phyloP scores from a whole-genome alignment of 2,888 invertebrate species.

The Seira musarum region DNA sequence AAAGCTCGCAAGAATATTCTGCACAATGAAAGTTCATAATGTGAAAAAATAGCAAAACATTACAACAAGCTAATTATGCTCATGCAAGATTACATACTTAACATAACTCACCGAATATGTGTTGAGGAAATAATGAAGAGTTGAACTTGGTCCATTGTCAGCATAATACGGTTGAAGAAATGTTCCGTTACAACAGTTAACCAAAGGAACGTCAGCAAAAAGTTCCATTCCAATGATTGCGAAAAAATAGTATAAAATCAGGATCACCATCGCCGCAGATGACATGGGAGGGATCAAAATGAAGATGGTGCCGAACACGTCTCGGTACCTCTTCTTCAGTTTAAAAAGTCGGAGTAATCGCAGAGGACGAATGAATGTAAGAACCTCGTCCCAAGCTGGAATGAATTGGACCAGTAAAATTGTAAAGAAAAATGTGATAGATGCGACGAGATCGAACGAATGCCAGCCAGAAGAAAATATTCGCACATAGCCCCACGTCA shows the following conservation, averaged over 20 bases:
- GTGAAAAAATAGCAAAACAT: neutral
- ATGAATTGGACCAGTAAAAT: conserved; percentile 64
- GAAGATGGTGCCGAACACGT: conserved; percentile 87
- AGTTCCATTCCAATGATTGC: conserved; percentile 93
- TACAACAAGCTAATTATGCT: neutral
- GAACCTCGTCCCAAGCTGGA: conserved; percentile 74
- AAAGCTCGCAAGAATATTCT: conserved; percentile 82
- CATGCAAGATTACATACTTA: neutral
- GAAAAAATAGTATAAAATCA: conserved; percentile 85
- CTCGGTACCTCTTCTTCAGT: conserved; percentile 74
- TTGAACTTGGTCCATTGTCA: conserved; percentile 75
- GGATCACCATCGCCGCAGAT: conserved; percentile 76
- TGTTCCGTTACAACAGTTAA: conserved; percentile 80
- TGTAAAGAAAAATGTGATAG: conserved; percentile 73
- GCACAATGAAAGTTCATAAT: conserved; percentile 19
- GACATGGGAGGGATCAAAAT: conserved; percentile 87
- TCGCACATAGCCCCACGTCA: conserved; percentile 80
- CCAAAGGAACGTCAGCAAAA: conserved; percentile 82
- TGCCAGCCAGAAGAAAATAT: conserved; percentile 91
- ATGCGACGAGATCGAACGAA: conserved; percentile 83
- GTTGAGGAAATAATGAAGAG: conserved; percentile 89
- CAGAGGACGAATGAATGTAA: conserved; percentile 79
- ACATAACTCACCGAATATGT: conserved; percentile 78
- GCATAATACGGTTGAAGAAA: conserved; percentile 74
- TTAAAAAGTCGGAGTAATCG: conserved; percentile 72